Percentiles rank a stretch among this genome's conserved stretches.
These are phyloP conservation scores for Danaus melanippus DNA, from an alignment of 1,140 invertebrate species.

Conservation along the genomic window DNA sequence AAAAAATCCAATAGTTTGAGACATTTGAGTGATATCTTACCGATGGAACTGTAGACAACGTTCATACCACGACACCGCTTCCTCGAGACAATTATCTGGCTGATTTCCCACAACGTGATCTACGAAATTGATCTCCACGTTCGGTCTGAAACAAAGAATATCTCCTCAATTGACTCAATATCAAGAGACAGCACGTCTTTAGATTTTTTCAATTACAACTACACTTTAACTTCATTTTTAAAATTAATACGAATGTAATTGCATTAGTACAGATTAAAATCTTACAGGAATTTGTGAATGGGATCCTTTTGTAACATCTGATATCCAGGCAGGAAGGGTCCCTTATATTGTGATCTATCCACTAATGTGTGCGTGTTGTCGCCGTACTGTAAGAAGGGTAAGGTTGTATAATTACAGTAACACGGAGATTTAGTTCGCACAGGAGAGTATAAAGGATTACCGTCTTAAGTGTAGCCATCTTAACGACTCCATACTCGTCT, in stretches of 20 bases:
- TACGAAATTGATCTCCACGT: constrained; percentile 87
- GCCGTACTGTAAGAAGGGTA: constrained; percentile 83
- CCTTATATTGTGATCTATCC: constrained; percentile 89
- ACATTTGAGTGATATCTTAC: constrained; percentile 33
- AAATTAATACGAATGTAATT: no score
- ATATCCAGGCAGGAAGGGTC: constrained; percentile 93
- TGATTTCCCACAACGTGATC: constrained; percentile 99
- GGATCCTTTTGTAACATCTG: constrained; percentile 72
- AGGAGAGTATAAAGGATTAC: constrained; percentile 43
- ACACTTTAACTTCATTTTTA: no score
- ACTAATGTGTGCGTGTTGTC: constrained; percentile 97
- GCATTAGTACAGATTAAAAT: no score
- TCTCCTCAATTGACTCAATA: no score
- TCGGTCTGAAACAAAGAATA: constrained; percentile 74
- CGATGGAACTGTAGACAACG: constrained; percentile 92
- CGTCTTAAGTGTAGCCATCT: constrained; percentile 91
- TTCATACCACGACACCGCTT: constrained; percentile 94
- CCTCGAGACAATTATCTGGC: constrained; percentile 92
- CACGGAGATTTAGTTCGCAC: not conserved
- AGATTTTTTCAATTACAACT: no score
- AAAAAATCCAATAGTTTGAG: no score
- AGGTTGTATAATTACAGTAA: not conserved
- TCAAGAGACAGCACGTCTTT: no score
- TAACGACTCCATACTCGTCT: constrained; percentile 88
- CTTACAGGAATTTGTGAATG: constrained; percentile 67